Evolutionary conservation across 2,888 invertebrate species (phyloP).

Genomic region (Eupsilia transversa): DNA sequence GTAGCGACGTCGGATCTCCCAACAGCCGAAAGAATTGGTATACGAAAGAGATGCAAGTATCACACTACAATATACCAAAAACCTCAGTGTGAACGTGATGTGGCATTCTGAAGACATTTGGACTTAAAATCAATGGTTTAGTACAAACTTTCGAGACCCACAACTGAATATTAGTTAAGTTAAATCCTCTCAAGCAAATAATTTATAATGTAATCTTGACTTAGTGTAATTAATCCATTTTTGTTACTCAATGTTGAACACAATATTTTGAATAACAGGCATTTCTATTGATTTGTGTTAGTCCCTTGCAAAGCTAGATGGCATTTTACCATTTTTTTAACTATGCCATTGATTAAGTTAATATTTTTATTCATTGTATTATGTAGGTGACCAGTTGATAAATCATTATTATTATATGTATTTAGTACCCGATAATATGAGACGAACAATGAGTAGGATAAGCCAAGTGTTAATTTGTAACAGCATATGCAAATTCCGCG

Average conservation of each 20-base stretch:
- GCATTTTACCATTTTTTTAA: slow-evolving; percentile 58
- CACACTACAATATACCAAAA: slow-evolving; percentile 42
- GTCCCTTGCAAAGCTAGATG: slow-evolving; percentile 48
- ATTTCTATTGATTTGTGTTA: slow-evolving; percentile 61
- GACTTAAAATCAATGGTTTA: slow-evolving; percentile 63
- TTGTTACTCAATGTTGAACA: slow-evolving; percentile 56
- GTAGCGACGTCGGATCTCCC: slow-evolving; percentile 15
- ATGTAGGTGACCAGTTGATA: slow-evolving; percentile 52
- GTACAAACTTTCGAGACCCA: slow-evolving; percentile 67
- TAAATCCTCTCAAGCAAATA: slow-evolving; percentile 53
- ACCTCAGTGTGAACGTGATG: slow-evolving; percentile 13
- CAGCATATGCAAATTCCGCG: slow-evolving; percentile 6
- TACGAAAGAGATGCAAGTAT: slow-evolving; percentile 10
- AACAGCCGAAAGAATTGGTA: slow-evolving; percentile 32
- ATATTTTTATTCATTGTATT: slow-evolving; percentile 50
- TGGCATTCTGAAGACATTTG: slow-evolving; percentile 40
- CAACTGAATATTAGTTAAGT: slow-evolving; percentile 51
- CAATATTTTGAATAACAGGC: slow-evolving; percentile 55
- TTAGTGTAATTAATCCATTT: slow-evolving; percentile 56
- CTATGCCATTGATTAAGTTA: slow-evolving; percentile 61
- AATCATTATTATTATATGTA: slow-evolving; percentile 52
- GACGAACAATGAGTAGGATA: slow-evolving; percentile 59
- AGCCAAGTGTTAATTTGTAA: slow-evolving; percentile 46
- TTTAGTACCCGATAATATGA: slow-evolving; percentile 36
- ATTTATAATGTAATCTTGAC: slow-evolving; percentile 64